Evolutionary conservation across 2,888 invertebrate genomes (phyloP).

Genomic region (Linyphia triangularis): DNA sequence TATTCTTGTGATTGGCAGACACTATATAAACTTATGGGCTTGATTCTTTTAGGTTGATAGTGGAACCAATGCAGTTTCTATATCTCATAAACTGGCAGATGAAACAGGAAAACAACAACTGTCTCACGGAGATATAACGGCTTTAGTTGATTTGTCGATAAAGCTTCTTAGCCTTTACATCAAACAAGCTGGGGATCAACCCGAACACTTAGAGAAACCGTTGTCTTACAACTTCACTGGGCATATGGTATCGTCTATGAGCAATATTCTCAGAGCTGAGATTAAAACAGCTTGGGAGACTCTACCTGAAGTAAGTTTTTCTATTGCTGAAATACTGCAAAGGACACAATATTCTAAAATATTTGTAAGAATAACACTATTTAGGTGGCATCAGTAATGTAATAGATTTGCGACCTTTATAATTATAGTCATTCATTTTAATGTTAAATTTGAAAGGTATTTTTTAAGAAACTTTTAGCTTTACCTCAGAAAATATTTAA

Average conservation of each 20-base stretch:
- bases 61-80: conserved; percentile 30
- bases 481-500: too few species aligned
- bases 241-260: conserved; percentile 50
- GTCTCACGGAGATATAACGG: conserved; percentile 60
- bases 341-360: too few species aligned
- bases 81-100: conserved; percentile 38
- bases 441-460: too few species aligned
- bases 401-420: too few species aligned
- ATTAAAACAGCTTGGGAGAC: conserved; percentile 57
- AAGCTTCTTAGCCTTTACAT: conserved; percentile 33
- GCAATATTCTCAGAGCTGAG: conserved; percentile 52
- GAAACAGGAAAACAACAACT: conserved; percentile 21
- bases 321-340: neutral
- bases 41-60: conserved; percentile 17
- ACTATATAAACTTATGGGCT: too few species aligned
- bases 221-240: conserved; percentile 24
- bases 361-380: too few species aligned
- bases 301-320: conserved; percentile 47
- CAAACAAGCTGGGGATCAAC: conserved; percentile 30
- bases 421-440: too few species aligned
- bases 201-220: neutral
- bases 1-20: neutral
- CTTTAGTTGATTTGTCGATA: conserved; percentile 41
- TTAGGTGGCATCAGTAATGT: too few species aligned
- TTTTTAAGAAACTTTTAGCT: too few species aligned